Base-by-base conservation (phyloP, 2,888 invertebrate genomes). In the Troglohyphantes excavatus region DNA sequence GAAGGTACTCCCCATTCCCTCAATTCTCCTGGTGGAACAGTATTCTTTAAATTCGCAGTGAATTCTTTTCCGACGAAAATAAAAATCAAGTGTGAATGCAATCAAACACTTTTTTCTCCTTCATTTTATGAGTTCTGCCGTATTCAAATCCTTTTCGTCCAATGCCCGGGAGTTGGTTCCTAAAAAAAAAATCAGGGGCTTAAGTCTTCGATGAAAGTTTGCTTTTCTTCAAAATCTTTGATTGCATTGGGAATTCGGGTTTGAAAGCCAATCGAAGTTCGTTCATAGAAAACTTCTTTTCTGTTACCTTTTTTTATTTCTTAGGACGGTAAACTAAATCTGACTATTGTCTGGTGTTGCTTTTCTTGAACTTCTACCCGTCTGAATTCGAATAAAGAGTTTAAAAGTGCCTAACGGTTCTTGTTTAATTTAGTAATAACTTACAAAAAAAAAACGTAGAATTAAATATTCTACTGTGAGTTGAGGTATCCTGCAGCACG, bases 201-300 rank as follows among this genome's bases (percentile, higher is more conserved):
- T 21, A 61, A 26, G 2, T 43, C 72, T 33, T 26, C 23, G 11
- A 59, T 75, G 65, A 46, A 68, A 53, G 84, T 84, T 84, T 84
- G 75, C 84, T 67, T 67, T 75, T 67, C 70, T 27, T 59, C 53
- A 67, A 84, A 75, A 53, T 67, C 75, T 84, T 84, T 76, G 84
- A 84, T 84, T 84, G 75, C 84, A 67, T 75, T 67, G 75, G 29
- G 75, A 84, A 84, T 82, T 67, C 84, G 67, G 67, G 33, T 26
- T 33, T 75, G 53, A 67, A 84, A 84, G 67, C 67, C 75, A 76
- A 82, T 82, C 72, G 82, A 72, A 72, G 61, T 61, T 59, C 23
- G n/a, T 65, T 19, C 26, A 78, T 65, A 23, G 43, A 53, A 63
- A 26, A 26, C 17, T 46, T 67, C 23, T 81, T 78, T 73, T 73